Percentiles rank a stretch among this genome's conserved stretches.
Conservation (phyloP, 2,113 vertebrate genomes). For the Gymnocephalus cernua region DNA sequence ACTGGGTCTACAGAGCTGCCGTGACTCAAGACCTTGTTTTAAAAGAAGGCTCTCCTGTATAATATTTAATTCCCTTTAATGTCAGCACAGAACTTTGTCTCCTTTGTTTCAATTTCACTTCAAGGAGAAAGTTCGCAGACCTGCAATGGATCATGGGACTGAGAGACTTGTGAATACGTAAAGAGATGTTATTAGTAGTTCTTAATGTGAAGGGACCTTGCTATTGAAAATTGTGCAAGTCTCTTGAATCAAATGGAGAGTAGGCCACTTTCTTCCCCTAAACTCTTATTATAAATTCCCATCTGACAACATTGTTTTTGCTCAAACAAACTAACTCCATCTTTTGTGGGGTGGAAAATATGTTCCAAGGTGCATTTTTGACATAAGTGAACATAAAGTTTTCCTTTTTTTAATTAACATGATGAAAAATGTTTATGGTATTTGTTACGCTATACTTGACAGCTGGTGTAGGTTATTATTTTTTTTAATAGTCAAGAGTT, state of each 20-base stretch:
- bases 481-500: constrained; percentile 28
- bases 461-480: constrained; percentile 48
- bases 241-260: constrained; percentile 4
- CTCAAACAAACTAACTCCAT: constrained; percentile 2
- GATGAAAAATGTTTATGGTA: constrained; percentile 33
- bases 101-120: background rate
- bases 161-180: background rate
- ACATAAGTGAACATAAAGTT: constrained; percentile 38
- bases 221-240: background rate
- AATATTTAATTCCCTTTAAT: background rate
- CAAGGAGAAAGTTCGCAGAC: background rate
- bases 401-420: constrained; percentile 35
- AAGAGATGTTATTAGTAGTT: constrained; percentile 9
- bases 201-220: constrained; percentile 15
- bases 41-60: background rate
- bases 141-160: background rate
- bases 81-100: background rate
- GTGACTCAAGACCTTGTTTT: background rate
- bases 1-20: background rate
- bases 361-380: constrained; percentile 42
- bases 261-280: constrained; percentile 18
- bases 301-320: background rate
- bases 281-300: constrained; percentile 14
- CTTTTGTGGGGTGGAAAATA: constrained; percentile 19
- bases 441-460: constrained; percentile 48